A percentile compares a stretch with the other conserved stretches of the same genome.
Evolutionary conservation across 2,797 vertebrate species (phyloP).

Genomic region (Falco cherrug): DNA sequence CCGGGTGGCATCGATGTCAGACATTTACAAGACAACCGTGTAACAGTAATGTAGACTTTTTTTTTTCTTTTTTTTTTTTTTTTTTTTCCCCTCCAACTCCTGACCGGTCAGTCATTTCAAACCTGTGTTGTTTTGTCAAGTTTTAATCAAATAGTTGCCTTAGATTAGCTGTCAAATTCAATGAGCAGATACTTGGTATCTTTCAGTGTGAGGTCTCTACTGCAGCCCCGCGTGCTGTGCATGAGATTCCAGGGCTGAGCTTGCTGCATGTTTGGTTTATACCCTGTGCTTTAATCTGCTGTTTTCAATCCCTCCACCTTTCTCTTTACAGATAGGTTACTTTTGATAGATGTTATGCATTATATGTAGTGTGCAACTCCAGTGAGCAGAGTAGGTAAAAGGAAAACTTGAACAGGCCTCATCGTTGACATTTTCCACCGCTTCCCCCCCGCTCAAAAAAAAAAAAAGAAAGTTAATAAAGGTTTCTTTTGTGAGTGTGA

Average conservation of each 20-base stretch:
- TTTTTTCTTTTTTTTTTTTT: neutral
- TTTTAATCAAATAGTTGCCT: neutral
- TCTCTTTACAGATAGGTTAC: neutral
- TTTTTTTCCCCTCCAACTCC: neutral
- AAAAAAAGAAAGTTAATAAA: constrained; percentile 25
- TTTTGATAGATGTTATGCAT: neutral
- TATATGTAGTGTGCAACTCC: neutral
- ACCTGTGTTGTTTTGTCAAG: neutral
- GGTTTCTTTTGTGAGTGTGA: constrained; percentile 59
- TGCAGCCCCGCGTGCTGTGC: neutral
- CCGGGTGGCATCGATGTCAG: neutral
- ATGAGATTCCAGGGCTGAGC: neutral
- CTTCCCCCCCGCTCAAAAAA: neutral
- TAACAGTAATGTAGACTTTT: neutral
- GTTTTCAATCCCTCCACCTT: constrained; percentile 25
- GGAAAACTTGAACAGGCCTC: neutral
- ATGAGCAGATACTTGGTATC: neutral
- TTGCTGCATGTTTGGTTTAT: constrained; percentile 13
- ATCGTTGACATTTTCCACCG: neutral
- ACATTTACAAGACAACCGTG: neutral
- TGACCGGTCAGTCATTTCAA: neutral
- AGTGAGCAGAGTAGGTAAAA: neutral
- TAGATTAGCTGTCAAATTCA: neutral
- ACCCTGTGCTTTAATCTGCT: neutral
- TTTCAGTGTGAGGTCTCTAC: neutral